Evolutionary conservation across 2,113 vertebrate species (phyloP).

Genomic region (Microcebus murinus): DNA sequence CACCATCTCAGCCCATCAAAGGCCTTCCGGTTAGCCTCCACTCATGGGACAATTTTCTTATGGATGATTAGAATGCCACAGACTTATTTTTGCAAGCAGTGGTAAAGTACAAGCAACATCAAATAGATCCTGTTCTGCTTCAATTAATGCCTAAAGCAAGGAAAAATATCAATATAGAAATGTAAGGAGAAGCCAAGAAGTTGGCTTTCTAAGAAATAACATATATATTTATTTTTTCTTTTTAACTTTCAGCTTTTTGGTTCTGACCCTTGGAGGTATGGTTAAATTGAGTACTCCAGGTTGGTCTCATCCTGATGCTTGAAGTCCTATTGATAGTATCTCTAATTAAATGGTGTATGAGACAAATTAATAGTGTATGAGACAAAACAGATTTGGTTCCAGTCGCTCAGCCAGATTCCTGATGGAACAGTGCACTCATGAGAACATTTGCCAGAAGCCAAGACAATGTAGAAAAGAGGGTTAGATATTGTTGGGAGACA

Average conservation of each 20-base stretch:
- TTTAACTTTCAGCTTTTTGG: background rate
- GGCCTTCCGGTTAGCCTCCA: background rate
- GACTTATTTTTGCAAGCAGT: background rate
- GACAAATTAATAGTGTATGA: background rate
- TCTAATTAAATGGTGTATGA: background rate
- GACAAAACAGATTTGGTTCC: background rate
- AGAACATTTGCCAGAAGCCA: background rate
- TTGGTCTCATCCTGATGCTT: background rate
- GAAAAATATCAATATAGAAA: background rate
- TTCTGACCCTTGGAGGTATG: rapidly evolving
- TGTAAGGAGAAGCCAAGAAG: background rate
- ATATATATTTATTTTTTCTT: background rate
- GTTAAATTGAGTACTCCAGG: background rate
- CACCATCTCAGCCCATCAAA: background rate
- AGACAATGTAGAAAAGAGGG: background rate
- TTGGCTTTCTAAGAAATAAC: background rate
- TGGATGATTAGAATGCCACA: background rate
- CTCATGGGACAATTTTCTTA: background rate
- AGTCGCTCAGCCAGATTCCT: background rate
- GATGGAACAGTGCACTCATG: background rate
- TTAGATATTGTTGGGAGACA: background rate
- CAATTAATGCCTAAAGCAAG: background rate
- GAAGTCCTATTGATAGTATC: background rate
- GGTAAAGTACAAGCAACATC: background rate
- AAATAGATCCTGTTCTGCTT: background rate